A percentile compares a stretch with the other conserved stretches of the same genome.
Conservation (phyloP, 2,797 vertebrate genomes). For the Typhlichthys eigenmanni region DNA sequence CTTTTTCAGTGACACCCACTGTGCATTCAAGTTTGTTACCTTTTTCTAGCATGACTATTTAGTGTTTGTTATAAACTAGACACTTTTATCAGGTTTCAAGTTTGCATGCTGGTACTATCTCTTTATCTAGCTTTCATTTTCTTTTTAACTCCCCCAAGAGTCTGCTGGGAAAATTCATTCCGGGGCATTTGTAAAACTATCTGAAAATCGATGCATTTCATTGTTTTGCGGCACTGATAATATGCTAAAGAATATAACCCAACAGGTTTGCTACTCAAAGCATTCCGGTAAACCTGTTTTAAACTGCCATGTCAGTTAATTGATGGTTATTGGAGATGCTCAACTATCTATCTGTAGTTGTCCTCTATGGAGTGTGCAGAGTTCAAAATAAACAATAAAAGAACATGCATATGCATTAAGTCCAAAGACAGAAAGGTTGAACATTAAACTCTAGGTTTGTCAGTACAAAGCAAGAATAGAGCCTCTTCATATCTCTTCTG, state of each 20-base stretch:
- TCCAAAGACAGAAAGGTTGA: no score
- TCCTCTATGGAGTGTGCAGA: no score
- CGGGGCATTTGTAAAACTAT: constrained; percentile 62
- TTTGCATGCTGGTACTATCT: constrained; percentile 20
- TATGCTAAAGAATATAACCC: constrained; percentile 40
- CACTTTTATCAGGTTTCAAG: constrained; percentile 28
- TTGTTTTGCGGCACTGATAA: constrained; percentile 47
- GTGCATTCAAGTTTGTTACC: constrained; percentile 34
- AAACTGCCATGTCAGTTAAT: constrained; percentile 34
- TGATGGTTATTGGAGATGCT: constrained; percentile 26
- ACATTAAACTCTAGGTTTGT: no score
- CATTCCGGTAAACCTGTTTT: constrained; percentile 41
- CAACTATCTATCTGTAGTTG: neutral
- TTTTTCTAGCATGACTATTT: constrained; percentile 34
- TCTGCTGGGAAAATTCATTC: constrained; percentile 30
- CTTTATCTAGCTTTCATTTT: constrained; percentile 28
- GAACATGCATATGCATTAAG: no score
- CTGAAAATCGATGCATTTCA: constrained; percentile 49
- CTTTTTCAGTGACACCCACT: no score
- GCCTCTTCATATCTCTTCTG: no score
- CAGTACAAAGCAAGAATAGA: no score
- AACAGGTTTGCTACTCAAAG: constrained; percentile 37
- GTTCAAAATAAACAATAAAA: no score
- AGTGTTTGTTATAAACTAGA: constrained; percentile 33
- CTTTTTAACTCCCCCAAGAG: constrained; percentile 42